Base-by-base conservation (phyloP, 2,888 invertebrate species). In the Bembecia ichneumoniformis region DNA sequence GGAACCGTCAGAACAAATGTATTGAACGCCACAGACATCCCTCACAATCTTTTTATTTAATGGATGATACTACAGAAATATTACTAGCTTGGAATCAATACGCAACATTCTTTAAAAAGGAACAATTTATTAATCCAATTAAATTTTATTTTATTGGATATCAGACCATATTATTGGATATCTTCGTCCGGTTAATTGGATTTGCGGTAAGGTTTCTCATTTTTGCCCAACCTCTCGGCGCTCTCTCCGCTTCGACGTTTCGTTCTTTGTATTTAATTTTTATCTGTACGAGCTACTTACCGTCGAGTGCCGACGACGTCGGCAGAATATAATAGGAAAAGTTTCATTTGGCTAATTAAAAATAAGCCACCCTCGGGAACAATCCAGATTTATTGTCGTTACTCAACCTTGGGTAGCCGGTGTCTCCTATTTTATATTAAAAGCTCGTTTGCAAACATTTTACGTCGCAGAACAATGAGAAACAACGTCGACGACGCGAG, bases 271-370 rank as follows among this genome's bases (percentile, higher is more conserved):
- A 73, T 75, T 77, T 75, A 74, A 76, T 80, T 77, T 77, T 75
- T 75, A 75, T 75, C 73, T 73, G 61, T 68, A 66, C 52, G 52
- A 52, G 49, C 55, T 55, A 56, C 55, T 56, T 55, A 65, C 59
- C 60, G 58, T 59, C 60, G 64, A 69, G 63, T 69, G 66, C 70
- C 66, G 66, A 62, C 75, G 70, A 66, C 65, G 28, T 28, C 28
- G 68, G 68, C 60, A 62, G 70, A 77, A 73, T 74, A 76, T 78
- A 82, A 81, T 77, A 75, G 77, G 74, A 76, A 82, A 82, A 82
- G 75, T 82, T 82, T 79, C 81, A 82, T 83, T 82, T 79, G 67
- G 76, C 76, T 84, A 82, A 83, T 83, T 83, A 83, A 82, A 82
- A 83, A 79, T 74, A 76, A 79, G 71, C 76, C 69, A 71, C 74